Percentiles rank a stretch among this genome's conserved stretches.
These are phyloP conservation scores for Linnaemya tessellans DNA, from an alignment of 2,888 invertebrate genomes.

Conservation along the genomic window DNA sequence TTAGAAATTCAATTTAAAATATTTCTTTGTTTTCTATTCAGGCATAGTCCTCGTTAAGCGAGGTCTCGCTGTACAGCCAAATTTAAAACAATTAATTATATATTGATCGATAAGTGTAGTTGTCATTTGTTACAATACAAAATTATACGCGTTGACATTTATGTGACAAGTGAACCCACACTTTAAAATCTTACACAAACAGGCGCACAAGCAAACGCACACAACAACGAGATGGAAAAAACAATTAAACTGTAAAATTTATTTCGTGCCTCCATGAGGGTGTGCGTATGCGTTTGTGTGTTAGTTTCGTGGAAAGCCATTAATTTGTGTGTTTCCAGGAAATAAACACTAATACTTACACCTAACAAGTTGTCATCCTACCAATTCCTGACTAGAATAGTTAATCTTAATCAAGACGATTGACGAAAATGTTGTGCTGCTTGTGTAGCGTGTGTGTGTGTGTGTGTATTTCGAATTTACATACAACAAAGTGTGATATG, in stretches of 20 bases:
- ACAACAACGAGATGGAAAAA: conserved; percentile 4
- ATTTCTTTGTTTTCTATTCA: no score
- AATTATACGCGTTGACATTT: conserved; percentile 67
- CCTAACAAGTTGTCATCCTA: conserved; percentile 43
- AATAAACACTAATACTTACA: conserved; percentile 42
- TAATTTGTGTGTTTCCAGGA: conserved; percentile 55
- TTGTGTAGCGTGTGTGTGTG: not conserved
- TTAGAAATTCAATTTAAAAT: no score
- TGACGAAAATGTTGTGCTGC: not conserved
- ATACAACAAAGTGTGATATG: conserved; percentile 28
- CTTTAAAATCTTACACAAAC: conserved; percentile 26
- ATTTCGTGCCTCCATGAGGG: not conserved
- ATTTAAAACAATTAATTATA: conserved; percentile 67
- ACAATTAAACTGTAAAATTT: conserved; percentile 48
- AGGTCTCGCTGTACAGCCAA: not conserved
- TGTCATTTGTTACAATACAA: conserved; percentile 55
- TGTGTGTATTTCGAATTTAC: conserved; percentile 2
- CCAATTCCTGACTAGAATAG: conserved; percentile 53
- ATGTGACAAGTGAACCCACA: conserved; percentile 70
- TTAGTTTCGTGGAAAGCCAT: conserved; percentile 33
- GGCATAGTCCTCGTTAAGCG: no score
- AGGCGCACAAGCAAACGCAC: not conserved
- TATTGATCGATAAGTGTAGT: conserved; percentile 67
- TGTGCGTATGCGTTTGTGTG: not conserved
- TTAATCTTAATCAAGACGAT: conserved; percentile 24